Percentiles rank a stretch among this genome's conserved stretches.
These are phyloP conservation scores for Drosophila azteca DNA, from an alignment of 1,140 invertebrate species.

Conservation along the genomic window DNA sequence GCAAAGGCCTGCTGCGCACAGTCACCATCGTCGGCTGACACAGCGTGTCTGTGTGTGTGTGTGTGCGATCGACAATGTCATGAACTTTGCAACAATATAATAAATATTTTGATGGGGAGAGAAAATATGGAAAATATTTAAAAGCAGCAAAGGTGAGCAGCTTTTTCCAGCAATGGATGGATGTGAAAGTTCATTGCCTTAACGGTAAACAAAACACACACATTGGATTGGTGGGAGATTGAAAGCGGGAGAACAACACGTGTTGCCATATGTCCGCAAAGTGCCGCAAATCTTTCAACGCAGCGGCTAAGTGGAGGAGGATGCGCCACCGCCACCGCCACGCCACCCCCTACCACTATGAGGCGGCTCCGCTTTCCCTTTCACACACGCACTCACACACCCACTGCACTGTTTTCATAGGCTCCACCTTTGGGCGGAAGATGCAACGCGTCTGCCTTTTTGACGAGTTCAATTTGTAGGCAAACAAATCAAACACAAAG, in stretches of 20 bases:
- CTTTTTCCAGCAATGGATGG: conserved; percentile 16
- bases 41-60: conserved; percentile 1
- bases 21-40: not conserved
- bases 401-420: no score
- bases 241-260: conserved; percentile 51
- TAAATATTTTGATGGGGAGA: conserved; percentile 28
- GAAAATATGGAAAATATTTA: conserved; percentile 11
- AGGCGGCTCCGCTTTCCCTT: conserved; percentile 55
- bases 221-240: not conserved
- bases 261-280: conserved; percentile 75
- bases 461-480: conserved; percentile 78
- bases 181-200: conserved; percentile 68
- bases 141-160: conserved; percentile 49
- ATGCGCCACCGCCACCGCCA: not conserved
- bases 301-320: conserved; percentile 60
- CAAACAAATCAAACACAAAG: conserved; percentile 75
- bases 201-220: conserved; percentile 58
- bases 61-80: conserved; percentile 32
- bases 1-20: conserved; percentile 3
- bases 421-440: conserved; percentile 34
- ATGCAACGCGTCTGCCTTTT: conserved; percentile 19
- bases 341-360: conserved; percentile 6
- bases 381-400: conserved; percentile 27
- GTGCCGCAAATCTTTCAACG: conserved; percentile 75
- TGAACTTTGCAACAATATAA: conserved; percentile 56